Base-by-base conservation (phyloP, 2,113 vertebrate genomes). In the Serilophus lunatus region DNA sequence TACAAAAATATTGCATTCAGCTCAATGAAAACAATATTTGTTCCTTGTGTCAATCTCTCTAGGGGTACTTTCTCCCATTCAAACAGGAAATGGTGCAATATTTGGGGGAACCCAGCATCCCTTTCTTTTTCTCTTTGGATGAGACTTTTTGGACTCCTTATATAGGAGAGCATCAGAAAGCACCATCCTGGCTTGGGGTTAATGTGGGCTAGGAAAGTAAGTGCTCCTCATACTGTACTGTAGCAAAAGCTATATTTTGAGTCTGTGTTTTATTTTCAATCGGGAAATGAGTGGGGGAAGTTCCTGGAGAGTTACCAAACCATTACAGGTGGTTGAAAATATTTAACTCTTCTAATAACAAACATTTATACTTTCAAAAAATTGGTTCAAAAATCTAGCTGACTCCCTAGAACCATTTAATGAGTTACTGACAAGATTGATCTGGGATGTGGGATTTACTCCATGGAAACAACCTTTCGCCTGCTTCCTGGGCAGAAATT, bases 291-390 rank as follows among this genome's bases (percentile, higher is more conserved):
- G 47, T 31, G 31, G 69, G n/a, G 36, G 53, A 90, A 86, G 64
- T 86, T 94, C 19, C 40, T 94, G 93, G 92, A 96, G 25, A 74
- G 8, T 42, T 95, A 83, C 79, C 79, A 88, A 88, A 78, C 35
- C 51, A 77, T 96, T 95, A 96, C 60, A 96, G 92, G 85, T 96
- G 14, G 40, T 18, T 88, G 76, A 93, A 96, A 95, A 93, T 86
- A 94, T 95, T 92, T 86, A 81, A 92, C 38, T 93, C 72, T 68
- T 93, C 28, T 63, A 92, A 59, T 60, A 78, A 92, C 40, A 90
- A 88, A 74, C 38, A 75, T 71, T 88, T 88, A n/a, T 31, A 45
- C 22, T 86, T 90, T 8, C 0, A 70, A 85, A 90, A 92, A 81
- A 23, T 9, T 35, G 26, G 3, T 90, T 93, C 54, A 36, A 92